Evolutionary conservation across 2,888 invertebrate genomes (phyloP), one percentile per base, ranked within the genome.

Genomic region (Osedax frankpressi): DNA sequence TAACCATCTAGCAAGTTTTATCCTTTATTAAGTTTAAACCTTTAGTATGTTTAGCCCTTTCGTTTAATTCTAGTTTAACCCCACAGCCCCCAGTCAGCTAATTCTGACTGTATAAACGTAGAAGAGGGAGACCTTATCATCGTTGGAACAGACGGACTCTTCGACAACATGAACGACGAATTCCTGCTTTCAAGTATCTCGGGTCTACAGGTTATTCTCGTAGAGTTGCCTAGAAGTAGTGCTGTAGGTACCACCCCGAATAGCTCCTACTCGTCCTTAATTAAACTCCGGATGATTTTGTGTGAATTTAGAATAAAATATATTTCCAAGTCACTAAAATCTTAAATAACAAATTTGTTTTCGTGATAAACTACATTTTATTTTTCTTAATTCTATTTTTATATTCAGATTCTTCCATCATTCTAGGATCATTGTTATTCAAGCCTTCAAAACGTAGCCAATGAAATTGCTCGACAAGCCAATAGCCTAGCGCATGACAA

Each of bases 131-230:
- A 96, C 86, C 79, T 86, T 26, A 92, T 96, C 81, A 88, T 96
- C 60, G 89, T 96, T 73, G 97, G 95, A 28, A 97, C 97, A 0
- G 97, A 98, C 86, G 97, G 97, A 73, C 92, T 98, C 74, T 98
- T 97, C 86, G 97, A 98, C 87, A 97, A 97, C 86, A 90, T 97
- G 80, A 94, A 94, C 75, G 93, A 93, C 81, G 90, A 90, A 78
- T 88, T 94, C 83, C 88, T 97, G 81, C 87, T 95, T 79, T 90
- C 91, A 71, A 92, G 94, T 69, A 63, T 78, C 6, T 73, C 77
- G 14, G 78, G 78, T 76, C 76, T 82, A 30, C 81, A 82, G 80
- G 82, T 82, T 76, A 74, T n/a, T n/a, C n/a, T n/a, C n/a, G n/a
- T n/a, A n/a, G n/a, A n/a, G n/a, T n/a, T n/a, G n/a, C n/a, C n/a